A percentile compares a stretch with the other conserved stretches of the same genome.
Conservation (phyloP, 1,140 invertebrate species). For the Drosophila orosa region DNA sequence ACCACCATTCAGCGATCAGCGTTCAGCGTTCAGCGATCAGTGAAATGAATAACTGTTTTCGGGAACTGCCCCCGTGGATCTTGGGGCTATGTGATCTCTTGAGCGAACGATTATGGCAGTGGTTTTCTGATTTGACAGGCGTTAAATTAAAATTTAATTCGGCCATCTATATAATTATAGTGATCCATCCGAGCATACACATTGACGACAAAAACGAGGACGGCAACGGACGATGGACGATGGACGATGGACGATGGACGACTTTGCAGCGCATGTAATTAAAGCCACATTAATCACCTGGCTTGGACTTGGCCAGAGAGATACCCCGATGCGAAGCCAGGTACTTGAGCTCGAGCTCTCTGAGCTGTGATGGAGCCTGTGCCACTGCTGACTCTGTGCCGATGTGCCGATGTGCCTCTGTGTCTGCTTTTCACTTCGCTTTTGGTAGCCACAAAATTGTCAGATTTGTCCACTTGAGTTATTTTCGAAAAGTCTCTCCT, state of each 20-base stretch:
- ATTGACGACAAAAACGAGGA: conserved; percentile 70
- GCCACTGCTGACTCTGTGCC: conserved; percentile 9
- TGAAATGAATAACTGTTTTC: conserved; percentile 64
- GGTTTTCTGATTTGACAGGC: conserved; percentile 82
- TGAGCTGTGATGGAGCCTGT: conserved; percentile 28
- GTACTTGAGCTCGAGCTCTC: neutral
- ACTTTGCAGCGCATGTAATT: conserved; percentile 79
- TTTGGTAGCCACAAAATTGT: conserved; percentile 82
- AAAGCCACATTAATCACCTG: conserved; percentile 81
- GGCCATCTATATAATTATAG: conserved; percentile 83
- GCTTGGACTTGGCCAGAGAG: conserved; percentile 5
- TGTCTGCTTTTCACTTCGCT: conserved; percentile 50
- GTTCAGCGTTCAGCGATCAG: conserved; percentile 32
- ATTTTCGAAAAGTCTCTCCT: conserved; percentile 67
- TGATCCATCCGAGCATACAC: conserved; percentile 81
- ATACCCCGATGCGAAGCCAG: conserved; percentile 15
- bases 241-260: conserved; percentile 11
- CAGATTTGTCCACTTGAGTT: conserved; percentile 83
- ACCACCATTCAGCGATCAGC: conserved; percentile 13
- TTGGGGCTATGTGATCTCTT: conserved; percentile 30
- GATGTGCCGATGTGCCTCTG: conserved; percentile 15
- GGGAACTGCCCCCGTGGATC: conserved; percentile 33
- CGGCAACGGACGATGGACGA: conserved; percentile 15
- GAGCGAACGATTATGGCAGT: conserved; percentile 81
- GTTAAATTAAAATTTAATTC: conserved; percentile 83